Evolutionary conservation across 2,888 invertebrate species (phyloP).

Genomic region (Stenotaenia linearis): DNA sequence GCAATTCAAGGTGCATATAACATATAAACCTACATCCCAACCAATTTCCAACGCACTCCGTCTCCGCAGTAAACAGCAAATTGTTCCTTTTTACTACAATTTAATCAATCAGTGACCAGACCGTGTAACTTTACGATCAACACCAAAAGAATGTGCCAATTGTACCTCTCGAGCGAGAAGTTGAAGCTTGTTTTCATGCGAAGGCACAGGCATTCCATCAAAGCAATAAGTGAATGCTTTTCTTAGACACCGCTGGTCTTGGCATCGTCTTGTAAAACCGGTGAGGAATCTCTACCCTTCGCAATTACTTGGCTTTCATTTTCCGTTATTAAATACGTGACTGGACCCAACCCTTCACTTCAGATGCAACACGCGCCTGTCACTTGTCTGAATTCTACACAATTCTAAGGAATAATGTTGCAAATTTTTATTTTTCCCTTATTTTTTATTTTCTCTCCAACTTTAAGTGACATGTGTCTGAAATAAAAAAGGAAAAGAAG

Average conservation of each 20-base stretch:
- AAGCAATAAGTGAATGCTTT: slow-evolving; percentile 13
- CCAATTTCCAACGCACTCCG: neutral
- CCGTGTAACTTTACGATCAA: neutral
- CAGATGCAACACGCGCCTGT: neutral
- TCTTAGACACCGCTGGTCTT: neutral
- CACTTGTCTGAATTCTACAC: neutral
- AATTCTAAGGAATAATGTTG: neutral
- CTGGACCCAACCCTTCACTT: slow-evolving; percentile 21
- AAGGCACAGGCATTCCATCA: slow-evolving; percentile 2
- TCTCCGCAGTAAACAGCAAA: neutral
- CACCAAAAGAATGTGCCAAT: slow-evolving; percentile 14
- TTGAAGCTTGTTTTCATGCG: neutral
- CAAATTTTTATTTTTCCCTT: neutral
- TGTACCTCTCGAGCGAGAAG: neutral
- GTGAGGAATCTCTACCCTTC: neutral
- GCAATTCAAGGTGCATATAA: slow-evolving; percentile 20
- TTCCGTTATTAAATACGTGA: slow-evolving; percentile 29
- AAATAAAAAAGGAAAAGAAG: neutral
- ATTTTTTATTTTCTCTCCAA: neutral
- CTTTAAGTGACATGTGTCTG: neutral
- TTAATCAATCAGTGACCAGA: slow-evolving; percentile 16
- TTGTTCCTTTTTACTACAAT: neutral
- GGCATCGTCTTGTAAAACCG: neutral
- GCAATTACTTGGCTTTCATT: slow-evolving; percentile 20
- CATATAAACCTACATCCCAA: neutral